Base-by-base conservation (phyloP, 35 echinoderm and acorn worm species). In the Apostichopus japonicus region DNA sequence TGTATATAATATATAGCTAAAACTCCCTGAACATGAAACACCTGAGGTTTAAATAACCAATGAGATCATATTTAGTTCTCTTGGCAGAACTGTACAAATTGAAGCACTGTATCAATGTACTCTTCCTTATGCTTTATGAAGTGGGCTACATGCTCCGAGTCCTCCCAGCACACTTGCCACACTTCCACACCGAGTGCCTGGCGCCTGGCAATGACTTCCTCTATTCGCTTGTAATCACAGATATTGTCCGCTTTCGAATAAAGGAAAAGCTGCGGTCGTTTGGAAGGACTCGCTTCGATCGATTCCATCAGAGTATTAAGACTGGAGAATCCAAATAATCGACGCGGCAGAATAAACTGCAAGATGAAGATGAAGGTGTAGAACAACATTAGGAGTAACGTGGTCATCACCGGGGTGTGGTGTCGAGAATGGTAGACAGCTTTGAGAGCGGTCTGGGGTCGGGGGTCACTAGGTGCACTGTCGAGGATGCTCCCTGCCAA, bases 181-280 rank as follows among this genome's bases (percentile, higher is more conserved):
- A 99, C 97, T 10, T 95, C 71, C 24, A 93, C 89, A 14, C 92
- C 91, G 24, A 53, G 23, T 19, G 84, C 79, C 13, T 93, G 86
- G 10, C 95, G 84, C 58, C 76, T 87, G 87, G 87, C 90, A 80
- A 96, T 93, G 9, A 96, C 62, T 62, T 92, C 90, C 24, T 95
- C 93, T 17, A 99, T 65, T 11, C n/a, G 25, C 53, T 54, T 78
- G 61, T 78, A 96, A 13, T 87, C 71, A 77, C 92, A 90, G 27
- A 99, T 15, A 6, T 56, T 56, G 78, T 99, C 97, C 58, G 53
- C 72, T 80, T 93, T 95, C 10, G 97, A 99, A 80, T 99, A 99
- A 10, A 99, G 81, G 70, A 93, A 96, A 24, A 96, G 91, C 65
- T 95, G 95, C 1, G 97, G 97, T 24, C 73, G 95, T 5, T 84